Percentiles rank a stretch among this genome's conserved stretches.
Conservation (phyloP, 2,888 invertebrate genomes). For the Mamestra brassicae region DNA sequence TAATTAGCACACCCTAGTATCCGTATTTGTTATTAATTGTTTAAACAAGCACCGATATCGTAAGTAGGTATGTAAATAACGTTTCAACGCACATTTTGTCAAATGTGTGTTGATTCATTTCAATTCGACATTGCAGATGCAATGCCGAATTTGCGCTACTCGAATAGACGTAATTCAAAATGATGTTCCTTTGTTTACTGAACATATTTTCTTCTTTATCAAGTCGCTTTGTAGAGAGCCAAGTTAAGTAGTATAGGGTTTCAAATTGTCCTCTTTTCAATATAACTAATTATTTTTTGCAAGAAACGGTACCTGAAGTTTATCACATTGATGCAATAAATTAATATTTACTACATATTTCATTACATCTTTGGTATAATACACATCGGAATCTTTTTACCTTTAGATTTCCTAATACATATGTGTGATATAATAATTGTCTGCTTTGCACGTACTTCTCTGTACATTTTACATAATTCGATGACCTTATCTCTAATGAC, state of each 20-base stretch:
- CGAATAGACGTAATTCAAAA: slow-evolving; percentile 11
- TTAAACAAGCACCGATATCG: slow-evolving; percentile 17
- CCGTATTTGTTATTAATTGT: slow-evolving; percentile 29
- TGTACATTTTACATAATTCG: slow-evolving; percentile 81
- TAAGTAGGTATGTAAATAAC: neutral
- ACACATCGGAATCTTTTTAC: slow-evolving; percentile 60
- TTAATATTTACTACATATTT: slow-evolving; percentile 42
- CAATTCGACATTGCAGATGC: neutral
- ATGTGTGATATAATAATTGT: slow-evolving; percentile 79
- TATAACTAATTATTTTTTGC: slow-evolving; percentile 15
- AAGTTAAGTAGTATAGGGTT: slow-evolving; percentile 38
- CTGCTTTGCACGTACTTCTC: slow-evolving; percentile 80
- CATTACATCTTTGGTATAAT: slow-evolving; percentile 39
- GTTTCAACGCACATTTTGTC: slow-evolving; percentile 5
- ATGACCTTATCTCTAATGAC: slow-evolving; percentile 82
- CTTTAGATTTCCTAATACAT: slow-evolving; percentile 72
- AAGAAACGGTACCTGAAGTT: slow-evolving; percentile 44
- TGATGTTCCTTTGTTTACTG: slow-evolving; percentile 31
- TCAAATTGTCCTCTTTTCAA: slow-evolving; percentile 31
- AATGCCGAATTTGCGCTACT: slow-evolving; percentile 4
- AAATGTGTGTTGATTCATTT: neutral
- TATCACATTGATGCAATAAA: slow-evolving; percentile 39
- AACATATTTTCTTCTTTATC: slow-evolving; percentile 21
- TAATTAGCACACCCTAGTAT: slow-evolving; percentile 47
- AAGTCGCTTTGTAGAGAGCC: slow-evolving; percentile 29